Conservation (phyloP, 2,113 vertebrate species). For the western clawed frog (Xenopus tropicalis) region DNA sequence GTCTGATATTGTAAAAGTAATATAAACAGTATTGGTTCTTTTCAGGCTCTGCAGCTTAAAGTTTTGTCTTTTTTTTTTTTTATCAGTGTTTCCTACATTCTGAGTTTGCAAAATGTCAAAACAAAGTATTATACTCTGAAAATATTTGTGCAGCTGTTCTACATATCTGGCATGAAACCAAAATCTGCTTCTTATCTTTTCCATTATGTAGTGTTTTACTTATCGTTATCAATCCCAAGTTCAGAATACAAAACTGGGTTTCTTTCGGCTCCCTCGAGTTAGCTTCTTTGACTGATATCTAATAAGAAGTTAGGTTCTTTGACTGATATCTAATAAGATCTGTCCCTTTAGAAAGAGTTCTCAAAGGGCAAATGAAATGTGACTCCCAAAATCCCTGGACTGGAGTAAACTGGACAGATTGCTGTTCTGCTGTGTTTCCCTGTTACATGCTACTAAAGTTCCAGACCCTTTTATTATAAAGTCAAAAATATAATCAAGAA, state of each 20-base stretch:
- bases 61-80: slow-evolving; percentile 31
- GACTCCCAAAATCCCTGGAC: not conserved
- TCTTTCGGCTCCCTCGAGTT: not conserved
- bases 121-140: slow-evolving; percentile 37
- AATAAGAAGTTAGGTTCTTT: too few species aligned
- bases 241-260: slow-evolving; percentile 22
- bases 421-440: too few species aligned
- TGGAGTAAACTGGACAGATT: too few species aligned
- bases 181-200: slow-evolving; percentile 39
- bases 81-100: slow-evolving; percentile 34
- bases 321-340: too few species aligned
- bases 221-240: slow-evolving; percentile 31
- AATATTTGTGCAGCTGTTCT: slow-evolving; percentile 45
- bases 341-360: not conserved
- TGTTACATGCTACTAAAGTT: too few species aligned
- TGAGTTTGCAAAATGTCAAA: slow-evolving; percentile 40
- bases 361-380: not conserved
- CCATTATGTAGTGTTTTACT: slow-evolving; percentile 21
- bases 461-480: too few species aligned
- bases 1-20: not conserved
- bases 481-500: too few species aligned
- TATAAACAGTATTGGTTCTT: not conserved
- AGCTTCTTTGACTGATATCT: too few species aligned
- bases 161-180: slow-evolving; percentile 24
- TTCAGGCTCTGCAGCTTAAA: slow-evolving; percentile 2